Base-by-base conservation (phyloP, 2,113 vertebrate genomes). In the Scomber colias region DNA sequence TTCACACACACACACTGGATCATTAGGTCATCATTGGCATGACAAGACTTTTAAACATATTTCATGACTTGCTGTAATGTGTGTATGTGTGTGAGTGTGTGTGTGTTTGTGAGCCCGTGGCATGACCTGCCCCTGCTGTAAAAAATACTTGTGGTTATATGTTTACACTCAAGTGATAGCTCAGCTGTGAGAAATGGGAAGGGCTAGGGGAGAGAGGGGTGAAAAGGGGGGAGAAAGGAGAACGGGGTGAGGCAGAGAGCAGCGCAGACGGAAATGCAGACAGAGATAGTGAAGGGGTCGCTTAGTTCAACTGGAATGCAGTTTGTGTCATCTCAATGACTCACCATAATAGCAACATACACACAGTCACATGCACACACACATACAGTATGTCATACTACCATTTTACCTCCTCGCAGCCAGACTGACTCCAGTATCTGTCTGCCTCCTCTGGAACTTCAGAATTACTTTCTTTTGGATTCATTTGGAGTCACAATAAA, bases 1-100 rank as follows among this genome's bases (percentile, higher is more conserved):
- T 61, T 61, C 57, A 65, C 16, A 72, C 45, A 63, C 54, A 56
- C 44, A 67, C 46, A 51, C 11, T 48, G 61, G 59, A 80, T 87
- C 79, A 82, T 82, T 71, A 70, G 80, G 87, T 90, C 91, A 90
- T 89, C 81, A 87, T 61, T 76, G 87, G 84, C 71, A 77, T 87
- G 88, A 91, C 71, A 91, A 76, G 81, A 90, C 83, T 85, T 91
- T 94, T 92, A 93, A 89, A 94, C 93, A 94, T 93, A 95, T 92
- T 70, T 84, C 67, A 72, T 90, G 90, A 92, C 90, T 68, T 60
- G 72, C 49, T 80, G 48, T 3, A 45, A 59, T 40, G 65, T 60
- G 51, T 30, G 50, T 31, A 24, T 66, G 62, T 62, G 77, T 85
- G 77, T 35, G 54, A 69, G 21, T 27, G 30, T 64, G 49, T 54